Evolutionary conservation across 2,797 vertebrate genomes (phyloP).

Genomic region (Intellagama lesueurii): DNA sequence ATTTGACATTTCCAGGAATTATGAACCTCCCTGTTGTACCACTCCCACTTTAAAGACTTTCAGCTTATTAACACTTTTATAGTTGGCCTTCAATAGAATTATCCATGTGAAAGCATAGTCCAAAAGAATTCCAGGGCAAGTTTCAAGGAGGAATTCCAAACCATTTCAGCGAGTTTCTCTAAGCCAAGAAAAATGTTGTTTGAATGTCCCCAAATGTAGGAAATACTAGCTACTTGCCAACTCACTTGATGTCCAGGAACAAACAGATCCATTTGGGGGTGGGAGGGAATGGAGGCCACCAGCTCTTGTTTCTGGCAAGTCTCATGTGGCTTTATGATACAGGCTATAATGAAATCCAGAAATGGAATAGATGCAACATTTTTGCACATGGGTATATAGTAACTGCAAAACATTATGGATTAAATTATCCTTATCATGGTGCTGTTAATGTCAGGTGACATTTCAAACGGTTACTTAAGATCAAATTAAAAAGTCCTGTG

Average conservation of each 20-base stretch:
- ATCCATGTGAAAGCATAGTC: neutral
- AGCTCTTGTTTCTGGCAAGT: neutral
- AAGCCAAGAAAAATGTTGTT: slow-evolving; percentile 2
- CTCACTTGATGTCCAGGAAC: neutral
- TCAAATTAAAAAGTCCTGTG: neutral
- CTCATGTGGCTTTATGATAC: neutral
- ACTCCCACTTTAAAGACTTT: neutral
- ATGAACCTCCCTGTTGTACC: neutral
- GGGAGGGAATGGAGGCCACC: neutral
- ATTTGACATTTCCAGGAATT: slow-evolving; percentile 23
- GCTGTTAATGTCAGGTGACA: neutral
- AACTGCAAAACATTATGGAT: neutral
- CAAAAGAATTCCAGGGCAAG: neutral
- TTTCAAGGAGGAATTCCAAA: slow-evolving; percentile 6
- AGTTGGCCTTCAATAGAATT: neutral
- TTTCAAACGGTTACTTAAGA: neutral
- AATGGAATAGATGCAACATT: neutral
- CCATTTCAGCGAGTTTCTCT: neutral
- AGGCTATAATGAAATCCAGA: neutral
- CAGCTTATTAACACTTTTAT: neutral
- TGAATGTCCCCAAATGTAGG: neutral
- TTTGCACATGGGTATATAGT: neutral
- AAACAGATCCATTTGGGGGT: neutral
- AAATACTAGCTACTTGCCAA: neutral
- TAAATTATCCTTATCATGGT: neutral